phyloP scores from a whole-genome alignment of 2,888 invertebrate genomes.

The Trichogramma dendrolimi region DNA sequence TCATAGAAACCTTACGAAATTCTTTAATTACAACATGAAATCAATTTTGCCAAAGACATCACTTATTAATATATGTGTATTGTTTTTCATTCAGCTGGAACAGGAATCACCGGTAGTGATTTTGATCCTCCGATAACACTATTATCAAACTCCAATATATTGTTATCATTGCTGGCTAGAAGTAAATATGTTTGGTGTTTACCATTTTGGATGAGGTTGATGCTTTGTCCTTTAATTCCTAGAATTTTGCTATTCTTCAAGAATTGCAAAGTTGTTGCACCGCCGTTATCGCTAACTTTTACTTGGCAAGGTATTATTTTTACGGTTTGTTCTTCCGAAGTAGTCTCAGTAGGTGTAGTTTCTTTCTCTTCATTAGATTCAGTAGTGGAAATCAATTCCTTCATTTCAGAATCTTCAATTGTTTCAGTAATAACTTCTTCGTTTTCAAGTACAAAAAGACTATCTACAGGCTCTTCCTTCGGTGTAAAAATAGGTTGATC shows the following conservation, averaged over 20 bases:
- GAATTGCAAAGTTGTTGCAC: slow-evolving; percentile 30
- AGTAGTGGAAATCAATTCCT: slow-evolving; percentile 17
- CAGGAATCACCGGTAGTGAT: slow-evolving; percentile 31
- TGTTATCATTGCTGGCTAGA: slow-evolving; percentile 37
- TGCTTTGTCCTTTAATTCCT: slow-evolving; percentile 37
- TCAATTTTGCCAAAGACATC: slow-evolving; percentile 11
- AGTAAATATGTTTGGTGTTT: slow-evolving; percentile 44
- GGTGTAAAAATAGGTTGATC: slow-evolving; percentile 11
- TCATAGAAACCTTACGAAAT: slow-evolving; percentile 24
- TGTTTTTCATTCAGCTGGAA: slow-evolving; percentile 31
- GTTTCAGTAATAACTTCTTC: slow-evolving; percentile 16
- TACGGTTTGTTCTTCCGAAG: slow-evolving; percentile 22
- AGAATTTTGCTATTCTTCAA: slow-evolving; percentile 35
- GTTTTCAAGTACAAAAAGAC: slow-evolving; percentile 15
- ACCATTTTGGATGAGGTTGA: slow-evolving; percentile 40
- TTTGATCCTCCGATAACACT: slow-evolving; percentile 34
- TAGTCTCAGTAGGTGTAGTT: neutral
- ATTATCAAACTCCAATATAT: slow-evolving; percentile 38
- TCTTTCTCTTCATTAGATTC: slow-evolving; percentile 19
- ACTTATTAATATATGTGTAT: slow-evolving; percentile 16
- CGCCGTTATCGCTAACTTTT: slow-evolving; percentile 31
- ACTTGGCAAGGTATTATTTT: slow-evolving; percentile 32
- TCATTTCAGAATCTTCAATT: slow-evolving; percentile 10
- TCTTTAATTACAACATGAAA: slow-evolving; percentile 14
- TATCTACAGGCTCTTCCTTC: slow-evolving; percentile 12